Evolutionary conservation across 2,797 vertebrate genomes (phyloP), one percentile per base, ranked within the genome.

Genomic region (Gymnoscopelus microlampas): DNA sequence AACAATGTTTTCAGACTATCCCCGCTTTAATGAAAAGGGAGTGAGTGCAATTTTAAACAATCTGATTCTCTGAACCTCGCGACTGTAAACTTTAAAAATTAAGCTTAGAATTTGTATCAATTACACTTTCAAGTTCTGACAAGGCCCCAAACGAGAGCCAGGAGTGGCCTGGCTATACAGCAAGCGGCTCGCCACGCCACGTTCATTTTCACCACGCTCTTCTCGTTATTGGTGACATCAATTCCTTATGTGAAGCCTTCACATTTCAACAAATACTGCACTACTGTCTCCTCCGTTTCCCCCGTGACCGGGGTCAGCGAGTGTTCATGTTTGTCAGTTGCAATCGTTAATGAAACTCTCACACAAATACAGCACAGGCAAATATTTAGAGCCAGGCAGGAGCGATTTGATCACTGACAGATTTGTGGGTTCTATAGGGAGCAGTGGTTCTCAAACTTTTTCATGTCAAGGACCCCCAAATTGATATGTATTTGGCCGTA

Each of bases 11-110:
- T 90, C 86, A 90, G 89, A 92, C 89, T 84, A 84, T 90, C 85
- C 39, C 85, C 84, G 80, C 90, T 91, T 86, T 91, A 92, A 92
- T 92, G 90, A 91, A 90, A 91, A 90, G 84, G 84, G 87, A 88
- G 89, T 89, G 91, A 89, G 90, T 56, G 83, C 87, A 91, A 89
- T 93, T 93, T 92, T 88, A 94, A 94, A 93, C 92, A 93, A 90
- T 89, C 87, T 74, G 83, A 85, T 85, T 87, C 89, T 87, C 91
- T 91, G 93, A 93, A 92, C 92, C 90, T 89, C 65, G 85, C 86
- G 88, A 93, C 92, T 92, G 88, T 92, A 93, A 92, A 93, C 91
- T 90, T 86, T 88, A 85, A 88, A 90, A 90, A 91, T 90, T 81
- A 89, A 85, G 91, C 91, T 92, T 87, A 92, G 85, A 93, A 91